Percentiles rank a stretch among this genome's conserved stretches.
phyloP scores from a whole-genome alignment of 1,140 invertebrate species.

The Ectropis grisescens region DNA sequence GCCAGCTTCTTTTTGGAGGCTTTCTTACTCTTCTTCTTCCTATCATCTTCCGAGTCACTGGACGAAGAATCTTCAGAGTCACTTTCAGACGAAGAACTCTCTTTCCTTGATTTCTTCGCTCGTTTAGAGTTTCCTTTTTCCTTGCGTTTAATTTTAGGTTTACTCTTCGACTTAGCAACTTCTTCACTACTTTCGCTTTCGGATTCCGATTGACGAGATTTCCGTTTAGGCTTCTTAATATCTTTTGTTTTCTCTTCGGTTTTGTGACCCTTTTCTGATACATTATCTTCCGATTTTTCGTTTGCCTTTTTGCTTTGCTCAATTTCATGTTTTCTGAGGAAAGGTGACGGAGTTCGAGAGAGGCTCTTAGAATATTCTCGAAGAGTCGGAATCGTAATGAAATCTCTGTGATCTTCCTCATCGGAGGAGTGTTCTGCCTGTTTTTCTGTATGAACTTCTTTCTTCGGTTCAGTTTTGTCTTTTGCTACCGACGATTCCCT shows the following conservation, averaged over 20 bases:
- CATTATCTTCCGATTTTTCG: conserved; percentile 55
- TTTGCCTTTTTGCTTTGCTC: conserved; percentile 62
- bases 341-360: conserved; percentile 84
- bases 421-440: conserved; percentile 53
- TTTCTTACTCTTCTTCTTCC: conserved; percentile 73
- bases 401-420: conserved; percentile 54
- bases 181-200: conserved; percentile 62
- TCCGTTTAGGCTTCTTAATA: conserved; percentile 51
- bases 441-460: conserved; percentile 20
- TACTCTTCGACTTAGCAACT: conserved; percentile 55
- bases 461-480: conserved; percentile 32
- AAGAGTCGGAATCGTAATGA: conserved; percentile 38
- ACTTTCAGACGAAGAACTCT: conserved; percentile 68
- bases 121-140: conserved; percentile 59
- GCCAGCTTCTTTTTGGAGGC: conserved; percentile 58
- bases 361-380: conserved; percentile 77
- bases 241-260: conserved; percentile 41
- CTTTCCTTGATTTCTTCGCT: conserved; percentile 67
- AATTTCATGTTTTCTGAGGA: conserved; percentile 83
- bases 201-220: conserved; percentile 46
- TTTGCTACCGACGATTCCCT: conserved; percentile 58
- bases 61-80: conserved; percentile 74
- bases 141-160: conserved; percentile 64
- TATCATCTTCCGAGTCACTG: conserved; percentile 74
- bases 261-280: conserved; percentile 51